Evolutionary conservation across 2,888 invertebrate species (phyloP).

Genomic region (Spisula subtruncata): DNA sequence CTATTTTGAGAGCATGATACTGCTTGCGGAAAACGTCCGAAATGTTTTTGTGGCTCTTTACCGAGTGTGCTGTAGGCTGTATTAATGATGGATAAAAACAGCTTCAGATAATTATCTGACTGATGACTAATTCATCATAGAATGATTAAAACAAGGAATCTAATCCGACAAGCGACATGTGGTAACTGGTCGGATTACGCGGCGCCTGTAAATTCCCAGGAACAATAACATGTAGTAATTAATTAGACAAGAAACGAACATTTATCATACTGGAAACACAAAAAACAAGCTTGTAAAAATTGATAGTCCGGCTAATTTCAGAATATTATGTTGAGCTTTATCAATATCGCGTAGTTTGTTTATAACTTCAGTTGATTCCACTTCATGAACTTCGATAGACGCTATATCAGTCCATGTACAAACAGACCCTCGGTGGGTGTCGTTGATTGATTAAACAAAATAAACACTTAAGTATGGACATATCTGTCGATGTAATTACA

Average conservation of each 20-base stretch:
- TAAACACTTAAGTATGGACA: too few relatives aligned
- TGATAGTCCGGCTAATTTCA: slow-evolving; percentile 9
- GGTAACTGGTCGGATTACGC: background rate
- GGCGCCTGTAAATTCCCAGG: background rate
- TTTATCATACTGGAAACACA: background rate
- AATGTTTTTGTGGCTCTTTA: too few relatives aligned
- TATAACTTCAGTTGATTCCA: background rate
- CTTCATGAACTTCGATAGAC: background rate
- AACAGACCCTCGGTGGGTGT: background rate
- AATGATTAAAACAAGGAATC: background rate
- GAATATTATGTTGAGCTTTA: background rate
- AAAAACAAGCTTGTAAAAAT: background rate
- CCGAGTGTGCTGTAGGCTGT: too few relatives aligned
- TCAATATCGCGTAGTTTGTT: background rate
- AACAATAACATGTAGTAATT: background rate
- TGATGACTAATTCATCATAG: background rate
- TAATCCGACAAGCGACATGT: background rate
- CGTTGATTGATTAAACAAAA: background rate
- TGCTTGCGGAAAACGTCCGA: too few relatives aligned
- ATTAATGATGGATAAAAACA: background rate
- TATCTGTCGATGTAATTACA: too few relatives aligned
- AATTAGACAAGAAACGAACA: background rate
- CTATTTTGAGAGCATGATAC: too few relatives aligned
- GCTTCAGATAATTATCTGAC: background rate
- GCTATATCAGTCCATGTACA: background rate